phyloP scores from a whole-genome alignment of 2,113 vertebrate genomes.

The Lampris megalopsis region DNA sequence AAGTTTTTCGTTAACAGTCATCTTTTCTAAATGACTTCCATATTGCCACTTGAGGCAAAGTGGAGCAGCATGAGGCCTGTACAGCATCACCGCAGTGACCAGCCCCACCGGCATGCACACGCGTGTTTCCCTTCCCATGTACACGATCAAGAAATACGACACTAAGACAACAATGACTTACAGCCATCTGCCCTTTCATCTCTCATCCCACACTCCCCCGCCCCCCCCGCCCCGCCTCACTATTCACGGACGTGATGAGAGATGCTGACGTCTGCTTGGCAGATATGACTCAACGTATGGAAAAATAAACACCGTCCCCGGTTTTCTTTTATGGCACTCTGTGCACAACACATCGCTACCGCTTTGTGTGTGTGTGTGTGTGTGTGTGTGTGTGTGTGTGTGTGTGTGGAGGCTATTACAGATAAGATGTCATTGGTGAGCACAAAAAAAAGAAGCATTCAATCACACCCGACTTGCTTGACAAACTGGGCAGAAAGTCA shows the following conservation, averaged over 20 bases:
- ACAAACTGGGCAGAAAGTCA: not conserved
- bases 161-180: conserved; percentile 38
- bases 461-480: not conserved
- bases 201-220: conserved; percentile 3
- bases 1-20: not conserved
- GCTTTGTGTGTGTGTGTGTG: not conserved
- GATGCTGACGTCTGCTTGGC: conserved; percentile 30
- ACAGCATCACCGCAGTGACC: not conserved
- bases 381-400: no score
- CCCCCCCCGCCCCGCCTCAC: not conserved
- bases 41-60: not conserved
- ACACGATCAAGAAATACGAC: conserved; percentile 37
- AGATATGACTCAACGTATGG: conserved; percentile 18
- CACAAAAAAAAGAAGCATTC: not conserved
- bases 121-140: conserved; percentile 16
- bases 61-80: not conserved
- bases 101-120: not conserved
- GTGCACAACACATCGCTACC: not conserved
- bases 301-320: conserved; percentile 34
- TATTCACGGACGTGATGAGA: conserved; percentile 18
- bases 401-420: not conserved
- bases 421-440: not conserved
- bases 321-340: conserved; percentile 5
- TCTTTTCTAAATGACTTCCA: not conserved
- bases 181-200: conserved; percentile 45